Conservation (phyloP, 2,888 invertebrate genomes). For the Agriopis aurantiaria region DNA sequence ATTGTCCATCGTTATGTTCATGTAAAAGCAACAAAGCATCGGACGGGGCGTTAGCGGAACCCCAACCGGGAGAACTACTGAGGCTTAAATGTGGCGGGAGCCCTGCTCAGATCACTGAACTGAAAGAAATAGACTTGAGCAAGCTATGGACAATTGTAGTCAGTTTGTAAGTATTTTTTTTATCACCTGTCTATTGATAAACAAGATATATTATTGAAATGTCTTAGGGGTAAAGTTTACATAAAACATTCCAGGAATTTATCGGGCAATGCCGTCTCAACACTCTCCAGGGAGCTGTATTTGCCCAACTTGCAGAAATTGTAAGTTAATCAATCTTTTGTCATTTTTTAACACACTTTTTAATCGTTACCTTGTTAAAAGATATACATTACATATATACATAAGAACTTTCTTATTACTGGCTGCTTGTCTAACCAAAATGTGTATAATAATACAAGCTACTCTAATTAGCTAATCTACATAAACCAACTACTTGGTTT, state of each 20-base stretch:
- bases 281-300: constrained; percentile 87
- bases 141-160: constrained; percentile 87
- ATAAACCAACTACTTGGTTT: no score
- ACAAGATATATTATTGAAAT: neutral
- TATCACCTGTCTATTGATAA: neutral
- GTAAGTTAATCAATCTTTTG: constrained; percentile 80
- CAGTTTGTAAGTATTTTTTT: constrained; percentile 87
- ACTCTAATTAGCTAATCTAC: no score
- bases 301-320: constrained; percentile 89
- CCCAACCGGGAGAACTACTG: constrained; percentile 85
- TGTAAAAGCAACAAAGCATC: constrained; percentile 86
- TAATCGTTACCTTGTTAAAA: no score
- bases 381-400: no score
- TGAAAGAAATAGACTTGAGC: constrained; percentile 88
- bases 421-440: no score
- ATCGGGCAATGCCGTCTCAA: constrained; percentile 88
- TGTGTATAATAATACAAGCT: no score
- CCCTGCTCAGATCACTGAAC: constrained; percentile 85
- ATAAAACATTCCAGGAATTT: constrained; percentile 85
- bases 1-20: constrained; percentile 83
- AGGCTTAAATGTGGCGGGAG: constrained; percentile 88
- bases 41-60: constrained; percentile 81
- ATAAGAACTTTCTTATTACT: neutral
- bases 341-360: neutral
- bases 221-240: constrained; percentile 14